Percentiles rank a stretch among this genome's conserved stretches.
Evolutionary conservation across 2,888 invertebrate genomes (phyloP).

Genomic region (Trachelus troglodyta): DNA sequence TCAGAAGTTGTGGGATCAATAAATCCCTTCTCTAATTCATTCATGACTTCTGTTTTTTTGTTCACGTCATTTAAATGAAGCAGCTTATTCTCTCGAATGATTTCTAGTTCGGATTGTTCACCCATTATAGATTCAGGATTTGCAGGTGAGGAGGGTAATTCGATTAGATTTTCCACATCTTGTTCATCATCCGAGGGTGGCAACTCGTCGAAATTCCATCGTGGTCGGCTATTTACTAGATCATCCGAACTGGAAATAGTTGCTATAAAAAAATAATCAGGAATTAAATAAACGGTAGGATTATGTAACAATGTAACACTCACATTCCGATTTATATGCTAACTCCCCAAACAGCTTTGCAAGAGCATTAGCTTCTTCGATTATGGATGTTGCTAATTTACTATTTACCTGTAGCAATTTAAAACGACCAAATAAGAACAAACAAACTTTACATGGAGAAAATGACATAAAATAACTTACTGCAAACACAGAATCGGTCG

Average conservation of each 20-base stretch:
- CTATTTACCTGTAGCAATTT: conserved; percentile 31
- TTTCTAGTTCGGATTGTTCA: conserved; percentile 1
- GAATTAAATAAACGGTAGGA: neutral
- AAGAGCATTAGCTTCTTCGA: conserved; percentile 48
- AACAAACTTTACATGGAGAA: neutral
- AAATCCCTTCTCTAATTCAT: conserved; percentile 48
- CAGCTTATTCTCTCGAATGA: neutral
- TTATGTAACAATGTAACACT: conserved; percentile 25
- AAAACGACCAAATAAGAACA: neutral
- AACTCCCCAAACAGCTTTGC: conserved; percentile 53
- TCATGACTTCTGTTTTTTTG: conserved; percentile 24
- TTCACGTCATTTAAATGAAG: conserved; percentile 7
- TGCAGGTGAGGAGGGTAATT: conserved; percentile 46
- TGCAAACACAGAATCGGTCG: conserved; percentile 50
- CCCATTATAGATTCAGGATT: conserved; percentile 7
- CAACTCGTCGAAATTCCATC: conserved; percentile 47
- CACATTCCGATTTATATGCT: conserved; percentile 44
- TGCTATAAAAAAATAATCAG: neutral
- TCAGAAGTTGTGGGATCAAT: conserved; percentile 33
- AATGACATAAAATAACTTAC: conserved; percentile 37
- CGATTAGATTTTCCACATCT: conserved; percentile 51
- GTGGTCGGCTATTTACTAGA: conserved; percentile 43
- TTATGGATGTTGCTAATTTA: conserved; percentile 39
- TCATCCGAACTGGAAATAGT: conserved; percentile 38
- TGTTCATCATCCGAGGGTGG: conserved; percentile 54